Percentiles rank a stretch among this genome's conserved stretches.
phyloP scores from a whole-genome alignment of 2,113 vertebrate genomes.

The Zapus hudsonius region DNA sequence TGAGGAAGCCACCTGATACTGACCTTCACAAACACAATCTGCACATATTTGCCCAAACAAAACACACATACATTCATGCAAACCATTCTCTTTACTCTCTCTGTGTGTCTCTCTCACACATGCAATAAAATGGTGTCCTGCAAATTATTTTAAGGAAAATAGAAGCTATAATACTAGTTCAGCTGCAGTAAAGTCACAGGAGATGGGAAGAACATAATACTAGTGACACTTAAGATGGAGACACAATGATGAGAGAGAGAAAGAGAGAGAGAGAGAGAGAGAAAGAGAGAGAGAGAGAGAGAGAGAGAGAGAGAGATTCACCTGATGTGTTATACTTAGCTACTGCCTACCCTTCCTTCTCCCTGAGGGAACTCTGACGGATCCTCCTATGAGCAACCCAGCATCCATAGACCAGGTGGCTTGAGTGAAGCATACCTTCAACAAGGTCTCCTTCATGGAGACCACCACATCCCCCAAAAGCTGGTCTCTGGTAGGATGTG shows the following conservation, averaged over 20 bases:
- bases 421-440: background rate
- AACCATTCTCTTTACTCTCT: too few species aligned
- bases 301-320: rapidly evolving
- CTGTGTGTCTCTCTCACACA: too few species aligned
- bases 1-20: too few species aligned
- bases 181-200: background rate
- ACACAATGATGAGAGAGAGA: rapidly evolving
- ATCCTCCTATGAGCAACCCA: background rate
- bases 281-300: rapidly evolving
- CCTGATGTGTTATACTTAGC: background rate
- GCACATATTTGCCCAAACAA: too few species aligned
- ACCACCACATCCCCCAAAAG: background rate
- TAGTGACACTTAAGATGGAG: background rate
- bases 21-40: too few species aligned
- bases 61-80: too few species aligned
- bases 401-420: background rate
- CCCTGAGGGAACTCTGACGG: background rate
- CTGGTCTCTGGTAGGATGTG: background rate
- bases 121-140: background rate
- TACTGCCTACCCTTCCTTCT: background rate
- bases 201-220: background rate
- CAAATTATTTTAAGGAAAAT: background rate
- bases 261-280: rapidly evolving
- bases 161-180: background rate
- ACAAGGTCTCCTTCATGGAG: too few species aligned